Base-by-base conservation (phyloP, 2,113 vertebrate genomes). In the Vidua macroura region DNA sequence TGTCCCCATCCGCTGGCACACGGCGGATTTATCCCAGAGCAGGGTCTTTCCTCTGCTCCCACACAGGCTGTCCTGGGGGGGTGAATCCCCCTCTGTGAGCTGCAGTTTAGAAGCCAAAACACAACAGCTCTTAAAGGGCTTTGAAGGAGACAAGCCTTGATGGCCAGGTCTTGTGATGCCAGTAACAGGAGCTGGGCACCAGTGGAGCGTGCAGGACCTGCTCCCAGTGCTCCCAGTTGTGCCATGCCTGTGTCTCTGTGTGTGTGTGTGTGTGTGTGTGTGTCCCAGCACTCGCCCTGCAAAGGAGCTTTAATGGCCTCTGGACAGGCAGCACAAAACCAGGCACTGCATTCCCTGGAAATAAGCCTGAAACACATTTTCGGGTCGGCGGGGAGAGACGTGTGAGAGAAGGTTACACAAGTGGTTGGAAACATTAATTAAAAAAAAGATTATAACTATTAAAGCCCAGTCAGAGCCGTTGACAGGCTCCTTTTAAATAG, bases 401-500 rank as follows among this genome's bases (percentile, higher is more conserved):
- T 9, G 76, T 43, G 92, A 93, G 77, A 86, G 79, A 62, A 66
- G 82, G 75, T 88, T 94, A 72, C 33, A 80, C 75, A 73, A 72
- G 62, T 23, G 59, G 73, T 95, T 82, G 95, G 95, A 95, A 93
- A 82, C 35, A 63, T 87, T 95, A 56, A 76, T 82, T 90, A 77
- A 89, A 93, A 92, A 87, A 92, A 92, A 95, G 72, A 62, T 95
- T 93, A 92, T 95, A 86, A 49, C 93, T 95, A 83, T 81, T 90
- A 92, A 85, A 96, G 80, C 88, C 63, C 52, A 27, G 87, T 70
- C 63, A 59, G 84, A 90, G 91, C 93, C 86, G 86, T 96, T 75
- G 83, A 96, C 95, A 83, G 92, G 64, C 92, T 91, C 64, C 86
- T 91, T 93, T 96, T 92, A 95, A 96, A 96, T 48, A n/a, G 59